Percentiles rank a stretch among this genome's conserved stretches.
Conservation (phyloP, 2,888 invertebrate genomes). For the Meteorus cinctellus region DNA sequence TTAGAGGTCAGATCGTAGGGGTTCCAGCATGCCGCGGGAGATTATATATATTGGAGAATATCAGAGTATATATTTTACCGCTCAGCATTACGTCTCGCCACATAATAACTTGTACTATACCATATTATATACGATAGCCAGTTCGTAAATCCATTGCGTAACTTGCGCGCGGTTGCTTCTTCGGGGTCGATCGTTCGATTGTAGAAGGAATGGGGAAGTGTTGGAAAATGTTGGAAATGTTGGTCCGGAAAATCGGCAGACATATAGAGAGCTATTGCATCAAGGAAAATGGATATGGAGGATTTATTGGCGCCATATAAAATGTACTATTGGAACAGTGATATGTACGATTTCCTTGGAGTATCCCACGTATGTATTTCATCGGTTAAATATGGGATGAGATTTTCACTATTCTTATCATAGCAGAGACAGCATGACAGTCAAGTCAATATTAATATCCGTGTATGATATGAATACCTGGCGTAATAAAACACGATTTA, state of each 20-base stretch:
- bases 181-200: background rate
- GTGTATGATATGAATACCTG: background rate
- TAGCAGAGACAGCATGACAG: background rate
- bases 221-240: background rate
- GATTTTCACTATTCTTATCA: background rate
- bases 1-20: background rate
- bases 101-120: background rate
- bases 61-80: slow-evolving; percentile 29
- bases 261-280: slow-evolving; percentile 7
- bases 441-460: background rate
- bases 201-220: slow-evolving; percentile 27
- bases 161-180: slow-evolving; percentile 8
- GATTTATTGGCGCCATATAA: background rate
- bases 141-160: slow-evolving; percentile 42
- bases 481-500: background rate
- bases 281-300: slow-evolving; percentile 12
- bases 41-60: slow-evolving; percentile 23
- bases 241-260: slow-evolving; percentile 25
- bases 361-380: background rate
- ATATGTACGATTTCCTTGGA: background rate
- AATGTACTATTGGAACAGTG: slow-evolving; percentile 1
- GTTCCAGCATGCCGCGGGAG: background rate
- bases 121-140: background rate
- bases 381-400: background rate
- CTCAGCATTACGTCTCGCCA: slow-evolving; percentile 36